A percentile compares a stretch with the other conserved stretches of the same genome.
phyloP scores from a whole-genome alignment of 2,888 invertebrate species.

The Hipparchia semele region DNA sequence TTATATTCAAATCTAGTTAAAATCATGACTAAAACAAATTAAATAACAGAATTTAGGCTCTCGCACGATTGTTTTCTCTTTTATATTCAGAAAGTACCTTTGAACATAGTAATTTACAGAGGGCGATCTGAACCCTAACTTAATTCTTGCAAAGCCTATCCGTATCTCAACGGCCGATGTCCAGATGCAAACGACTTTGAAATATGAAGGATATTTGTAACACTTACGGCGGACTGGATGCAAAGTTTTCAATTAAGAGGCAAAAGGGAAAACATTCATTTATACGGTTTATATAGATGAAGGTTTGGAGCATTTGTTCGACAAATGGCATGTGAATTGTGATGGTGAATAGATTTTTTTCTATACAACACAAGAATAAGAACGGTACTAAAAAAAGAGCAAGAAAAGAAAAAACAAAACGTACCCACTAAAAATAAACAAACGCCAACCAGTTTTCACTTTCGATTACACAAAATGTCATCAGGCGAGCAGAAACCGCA shows the following conservation, averaged over 20 bases:
- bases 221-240: constrained; percentile 41
- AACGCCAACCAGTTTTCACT: constrained; percentile 62
- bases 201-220: constrained; percentile 81
- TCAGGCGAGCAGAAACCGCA: constrained; percentile 74
- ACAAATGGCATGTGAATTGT: not conserved
- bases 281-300: not conserved
- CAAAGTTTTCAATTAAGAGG: constrained; percentile 34
- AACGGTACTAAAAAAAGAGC: not conserved
- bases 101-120: constrained; percentile 4
- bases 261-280: not conserved
- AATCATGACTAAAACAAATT: too few species aligned
- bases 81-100: not conserved
- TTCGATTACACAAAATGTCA: constrained; percentile 70
- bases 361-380: too few species aligned
- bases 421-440: constrained; percentile 11
- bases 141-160: constrained; percentile 66
- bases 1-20: too few species aligned
- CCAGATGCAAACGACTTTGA: constrained; percentile 83
- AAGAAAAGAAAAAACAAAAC: not conserved
- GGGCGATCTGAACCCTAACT: constrained; percentile 49
- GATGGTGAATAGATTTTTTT: too few species aligned
- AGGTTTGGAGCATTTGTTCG: not conserved
- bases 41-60: too few species aligned
- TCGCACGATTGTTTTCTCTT: not conserved
- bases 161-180: constrained; percentile 73